A percentile compares a stretch with the other conserved stretches of the same genome.
Evolutionary conservation across 2,113 vertebrate genomes (phyloP).

Genomic region (Dipodomys spectabilis): DNA sequence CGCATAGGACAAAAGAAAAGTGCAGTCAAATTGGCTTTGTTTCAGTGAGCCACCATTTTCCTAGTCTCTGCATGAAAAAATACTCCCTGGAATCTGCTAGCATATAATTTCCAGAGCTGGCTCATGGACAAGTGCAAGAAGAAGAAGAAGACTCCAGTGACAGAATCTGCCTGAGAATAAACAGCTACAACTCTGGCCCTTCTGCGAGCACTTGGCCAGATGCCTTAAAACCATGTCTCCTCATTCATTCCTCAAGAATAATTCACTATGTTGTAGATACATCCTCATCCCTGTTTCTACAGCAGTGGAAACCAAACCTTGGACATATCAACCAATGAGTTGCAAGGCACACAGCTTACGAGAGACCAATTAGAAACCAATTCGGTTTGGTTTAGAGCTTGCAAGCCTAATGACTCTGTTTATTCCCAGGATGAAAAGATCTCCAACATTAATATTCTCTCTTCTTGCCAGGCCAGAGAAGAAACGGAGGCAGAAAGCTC

Average conservation of each 20-base stretch:
- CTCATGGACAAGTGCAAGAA: neutral
- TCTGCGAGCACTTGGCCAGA: neutral
- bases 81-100: neutral
- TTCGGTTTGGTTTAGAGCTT: neutral
- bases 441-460: neutral
- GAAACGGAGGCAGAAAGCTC: neutral
- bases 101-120: neutral
- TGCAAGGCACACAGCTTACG: neutral
- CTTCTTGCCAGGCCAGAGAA: neutral
- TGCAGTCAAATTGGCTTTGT: neutral
- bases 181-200: neutral
- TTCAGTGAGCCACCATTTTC: constrained; percentile 38
- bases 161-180: neutral
- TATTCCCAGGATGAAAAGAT: neutral
- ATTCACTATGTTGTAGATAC: neutral
- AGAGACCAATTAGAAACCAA: neutral
- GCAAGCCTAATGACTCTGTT: neutral
- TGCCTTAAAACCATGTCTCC: no score
- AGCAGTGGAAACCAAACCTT: neutral
- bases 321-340: neutral
- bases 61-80: neutral
- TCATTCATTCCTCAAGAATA: neutral
- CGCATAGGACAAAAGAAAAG: neutral
- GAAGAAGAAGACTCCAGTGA: neutral
- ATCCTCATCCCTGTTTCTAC: neutral